Conservation (phyloP, 2,888 invertebrate species). For the Tillus elongatus region DNA sequence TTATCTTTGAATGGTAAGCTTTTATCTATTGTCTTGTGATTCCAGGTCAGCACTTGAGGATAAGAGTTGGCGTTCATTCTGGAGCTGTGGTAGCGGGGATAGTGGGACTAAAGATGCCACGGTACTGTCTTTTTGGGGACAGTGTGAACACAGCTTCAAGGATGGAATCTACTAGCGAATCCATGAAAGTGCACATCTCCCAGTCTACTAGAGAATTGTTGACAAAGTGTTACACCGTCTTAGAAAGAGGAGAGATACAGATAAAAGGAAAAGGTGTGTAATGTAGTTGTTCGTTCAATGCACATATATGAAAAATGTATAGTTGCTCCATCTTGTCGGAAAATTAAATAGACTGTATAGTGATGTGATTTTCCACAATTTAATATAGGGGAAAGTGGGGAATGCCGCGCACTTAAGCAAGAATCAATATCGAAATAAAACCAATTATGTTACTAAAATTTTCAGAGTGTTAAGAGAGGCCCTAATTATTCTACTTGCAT, state of each 20-base stretch:
- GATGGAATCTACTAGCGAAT: constrained; percentile 87
- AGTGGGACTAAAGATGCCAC: constrained; percentile 88
- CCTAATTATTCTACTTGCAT: too few species aligned
- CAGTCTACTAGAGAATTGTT: constrained; percentile 74
- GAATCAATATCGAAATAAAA: too few species aligned
- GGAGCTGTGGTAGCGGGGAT: constrained; percentile 91
- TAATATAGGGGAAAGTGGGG: too few species aligned
- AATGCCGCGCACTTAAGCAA: too few species aligned
- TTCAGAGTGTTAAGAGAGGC: too few species aligned
- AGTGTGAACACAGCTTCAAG: constrained; percentile 85
- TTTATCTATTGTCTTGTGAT: constrained; percentile 10
- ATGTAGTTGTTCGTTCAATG: neutral
- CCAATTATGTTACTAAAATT: too few species aligned
- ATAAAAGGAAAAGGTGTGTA: constrained; percentile 79
- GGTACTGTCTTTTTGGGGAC: constrained; percentile 81
- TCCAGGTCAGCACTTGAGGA: constrained; percentile 68
- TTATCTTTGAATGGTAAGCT: neutral
- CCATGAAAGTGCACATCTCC: constrained; percentile 93
- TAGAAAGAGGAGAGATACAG: constrained; percentile 73
- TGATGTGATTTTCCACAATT: too few species aligned
- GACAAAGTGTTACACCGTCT: constrained; percentile 62
- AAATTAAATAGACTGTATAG: neutral
- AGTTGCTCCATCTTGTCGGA: neutral
- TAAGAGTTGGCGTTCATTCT: constrained; percentile 81
- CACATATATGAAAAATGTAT: neutral